Base-by-base conservation (phyloP, 2,113 vertebrate genomes). In the Mastomys natalensis region DNA sequence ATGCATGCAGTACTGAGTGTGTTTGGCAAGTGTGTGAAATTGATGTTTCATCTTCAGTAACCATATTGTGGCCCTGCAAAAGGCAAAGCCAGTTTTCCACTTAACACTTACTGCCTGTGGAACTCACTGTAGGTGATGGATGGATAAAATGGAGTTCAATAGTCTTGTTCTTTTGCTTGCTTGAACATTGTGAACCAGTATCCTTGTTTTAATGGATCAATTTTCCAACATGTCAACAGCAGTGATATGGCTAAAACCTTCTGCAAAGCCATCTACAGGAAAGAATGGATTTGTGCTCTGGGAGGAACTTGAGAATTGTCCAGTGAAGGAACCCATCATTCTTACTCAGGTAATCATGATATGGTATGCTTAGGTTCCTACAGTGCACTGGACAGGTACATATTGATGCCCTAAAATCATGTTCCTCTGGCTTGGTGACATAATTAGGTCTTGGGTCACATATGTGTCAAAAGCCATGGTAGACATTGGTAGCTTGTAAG, bases 301-400 rank as follows among this genome's bases (percentile, higher is more conserved):
- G 99, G 99, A 17, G 99, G 99, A 40, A 99, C 99, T 51, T 99
- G n/a, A n/a, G n/a, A n/a, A n/a, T n/a, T n/a, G n/a, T n/a, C n/a
- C n/a, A n/a, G n/a, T n/a, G n/a, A n/a, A n/a, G n/a, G n/a, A n/a
- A n/a, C n/a, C n/a, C n/a, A n/a, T n/a, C n/a, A n/a, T n/a, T n/a
- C n/a, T n/a, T n/a, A n/a, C n/a, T n/a, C n/a, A n/a, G n/a, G n/a
- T n/a, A n/a, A n/a, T n/a, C n/a, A n/a, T n/a, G n/a, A n/a, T n/a
- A n/a, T n/a, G n/a, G n/a, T n/a, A n/a, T n/a, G n/a, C n/a, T n/a
- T n/a, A n/a, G n/a, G n/a, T n/a, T n/a, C n/a, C n/a, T n/a, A n/a
- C n/a, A n/a, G n/a, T n/a, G n/a, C n/a, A n/a, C n/a, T n/a, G n/a
- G n/a, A n/a, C n/a, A n/a, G n/a, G n/a, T n/a, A n/a, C n/a, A n/a